Conservation (phyloP, 2,888 invertebrate species). For the Drosophila meridiana region DNA sequence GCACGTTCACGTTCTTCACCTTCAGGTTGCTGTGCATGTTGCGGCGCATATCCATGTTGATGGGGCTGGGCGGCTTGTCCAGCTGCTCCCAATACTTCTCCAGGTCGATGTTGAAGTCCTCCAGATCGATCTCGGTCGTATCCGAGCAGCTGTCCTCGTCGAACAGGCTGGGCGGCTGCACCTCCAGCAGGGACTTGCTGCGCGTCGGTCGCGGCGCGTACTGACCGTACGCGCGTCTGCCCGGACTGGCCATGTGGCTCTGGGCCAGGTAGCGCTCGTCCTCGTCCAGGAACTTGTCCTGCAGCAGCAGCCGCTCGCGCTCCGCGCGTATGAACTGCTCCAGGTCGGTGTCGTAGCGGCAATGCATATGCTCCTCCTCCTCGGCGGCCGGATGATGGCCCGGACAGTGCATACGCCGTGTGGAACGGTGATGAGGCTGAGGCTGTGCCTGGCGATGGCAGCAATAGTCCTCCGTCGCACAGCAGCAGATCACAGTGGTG, state of each 20-base stretch:
- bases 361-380: constrained; percentile 83
- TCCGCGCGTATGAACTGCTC: constrained; percentile 84
- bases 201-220: constrained; percentile 78
- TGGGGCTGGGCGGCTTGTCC: constrained; percentile 84
- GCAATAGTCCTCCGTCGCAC: constrained; percentile 84
- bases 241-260: constrained; percentile 48
- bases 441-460: constrained; percentile 80
- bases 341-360: constrained; percentile 83
- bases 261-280: constrained; percentile 82
- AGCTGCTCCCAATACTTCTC: constrained; percentile 85
- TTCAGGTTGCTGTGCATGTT: constrained; percentile 84
- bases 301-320: constrained; percentile 81
- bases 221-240: constrained; percentile 44
- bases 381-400: constrained; percentile 83
- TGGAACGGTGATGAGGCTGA: constrained; percentile 12
- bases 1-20: constrained; percentile 84
- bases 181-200: constrained; percentile 84
- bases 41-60: constrained; percentile 84
- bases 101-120: constrained; percentile 85
- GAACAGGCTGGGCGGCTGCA: constrained; percentile 83
- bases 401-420: constrained; percentile 71
- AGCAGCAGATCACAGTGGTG: constrained; percentile 78
- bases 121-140: constrained; percentile 84
- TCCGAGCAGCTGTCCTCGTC: constrained; percentile 85
- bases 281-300: constrained; percentile 84